Evolutionary conservation across 2,888 invertebrate species (phyloP), one percentile per base, ranked within the genome.

Genomic region (Horisme vitalbata): DNA sequence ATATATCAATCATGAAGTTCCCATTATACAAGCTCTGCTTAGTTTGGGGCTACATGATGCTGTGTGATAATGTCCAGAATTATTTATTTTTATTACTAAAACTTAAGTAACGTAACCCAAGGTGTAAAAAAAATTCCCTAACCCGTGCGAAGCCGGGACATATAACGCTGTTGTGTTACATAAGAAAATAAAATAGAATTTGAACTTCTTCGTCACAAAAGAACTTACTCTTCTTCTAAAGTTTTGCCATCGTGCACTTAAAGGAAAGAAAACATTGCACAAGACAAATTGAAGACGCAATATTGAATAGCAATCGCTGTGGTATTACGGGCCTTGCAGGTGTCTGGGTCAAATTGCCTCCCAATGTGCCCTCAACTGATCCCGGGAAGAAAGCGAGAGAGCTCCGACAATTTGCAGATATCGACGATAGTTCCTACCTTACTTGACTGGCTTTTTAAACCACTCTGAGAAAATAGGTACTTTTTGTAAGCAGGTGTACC

Each of bases 401-500:
- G 23, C 41, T 24, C 35, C 34, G 28, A 26, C 41, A 45, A 46
- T 50, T 53, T 47, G 47, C 43, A 47, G 43, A 46, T 50, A 49
- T 43, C 33, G 39, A 27, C 35, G 35, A 39, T 52, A 48, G 49
- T 49, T 38, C 30, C 28, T 27, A 28, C 27, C 28, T 10, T 31
- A 55, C 57, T 61, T 57, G 45, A 59, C 57, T 61, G 48, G 53
- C 55, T 49, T 68, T 67, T 67, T 64, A 65, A 71, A 63, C 61
- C 60, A 62, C 61, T 64, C 58, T 55, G 55, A 34, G 54, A 39
- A 65, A 65, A 65, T 58, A n/a, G n/a, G n/a, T n/a, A 55, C 58
- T 64, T 52, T 45, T 45, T 52, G 76, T 75, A 78, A 83, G 75
- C 83, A 83, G 81, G 81, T 83, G 79, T 75, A 69, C 68, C 71